A percentile compares a stretch with the other conserved stretches of the same genome.
phyloP scores from a whole-genome alignment of 2,888 invertebrate species.

The Branchinecta sandiegonensis region DNA sequence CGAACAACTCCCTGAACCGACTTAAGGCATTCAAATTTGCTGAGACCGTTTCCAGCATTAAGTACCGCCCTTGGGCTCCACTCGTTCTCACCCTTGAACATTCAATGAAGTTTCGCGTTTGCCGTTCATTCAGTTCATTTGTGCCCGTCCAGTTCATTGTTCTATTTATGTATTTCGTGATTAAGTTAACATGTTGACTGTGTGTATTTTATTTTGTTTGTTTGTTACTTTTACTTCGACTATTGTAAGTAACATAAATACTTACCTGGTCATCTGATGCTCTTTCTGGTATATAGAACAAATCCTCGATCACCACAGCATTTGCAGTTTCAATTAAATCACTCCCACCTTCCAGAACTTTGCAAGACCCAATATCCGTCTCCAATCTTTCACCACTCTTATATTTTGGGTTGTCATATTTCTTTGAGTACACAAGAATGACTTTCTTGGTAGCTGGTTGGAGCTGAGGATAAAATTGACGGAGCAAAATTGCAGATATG shows the following conservation, averaged over 20 bases:
- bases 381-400: not conserved
- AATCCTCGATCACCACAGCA: constrained; percentile 4
- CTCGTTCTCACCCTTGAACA: no score
- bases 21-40: no score
- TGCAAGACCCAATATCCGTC: not conserved
- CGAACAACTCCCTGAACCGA: no score
- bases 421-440: not conserved
- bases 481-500: not conserved
- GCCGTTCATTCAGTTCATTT: no score
- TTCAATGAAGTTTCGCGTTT: no score
- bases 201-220: no score
- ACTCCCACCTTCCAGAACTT: not conserved
- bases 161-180: no score
- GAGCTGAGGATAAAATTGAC: not conserved
- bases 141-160: no score
- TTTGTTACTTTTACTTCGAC: no score
- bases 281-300: not conserved
- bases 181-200: no score
- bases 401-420: not conserved
- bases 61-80: no score
- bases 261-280: not conserved
- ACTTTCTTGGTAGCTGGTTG: not conserved
- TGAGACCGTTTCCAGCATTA: no score
- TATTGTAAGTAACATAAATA: not conserved
- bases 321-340: not conserved